Evolutionary conservation across 1,140 invertebrate genomes (phyloP), one percentile per base, ranked within the genome.

Genomic region (Conus ventricosus): DNA sequence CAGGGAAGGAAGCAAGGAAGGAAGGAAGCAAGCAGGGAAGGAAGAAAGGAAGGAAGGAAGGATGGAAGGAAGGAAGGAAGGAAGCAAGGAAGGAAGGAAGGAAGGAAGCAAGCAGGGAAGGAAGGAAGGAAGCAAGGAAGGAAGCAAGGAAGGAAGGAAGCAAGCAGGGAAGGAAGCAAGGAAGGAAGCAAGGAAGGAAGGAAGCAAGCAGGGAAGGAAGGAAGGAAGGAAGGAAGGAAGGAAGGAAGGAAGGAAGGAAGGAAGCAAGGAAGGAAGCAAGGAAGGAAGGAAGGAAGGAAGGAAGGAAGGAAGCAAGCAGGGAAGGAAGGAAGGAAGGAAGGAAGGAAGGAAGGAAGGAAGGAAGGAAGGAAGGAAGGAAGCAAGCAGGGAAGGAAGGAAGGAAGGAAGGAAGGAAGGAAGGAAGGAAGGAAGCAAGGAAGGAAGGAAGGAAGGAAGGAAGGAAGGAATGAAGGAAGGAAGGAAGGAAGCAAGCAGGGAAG

Each of bases 271-370:
- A 71, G 13, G 67, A 71, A 71, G 13, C 8, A 71, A 71, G 5
- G 67, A 8, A 71, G 13, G 67, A 71, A 8, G 15, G 67, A 71
- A 71, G 15, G 67, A 71, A 71, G 13, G 67, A 71, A 71, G 13
- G 67, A 71, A 71, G 13, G 67, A 71, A 71, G 13, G 67, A 23
- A 71, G 13, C 8, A 78, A 78, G 39, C 5, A 78, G 39, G 76
- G 25, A 51, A 55, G 60, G n/a, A 63, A 84, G 60, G 23, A 84
- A 84, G 60, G 23, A 57, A 84, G 60, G 82, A 84, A 84, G 60
- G 60, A 63, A 84, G 60, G n/a, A 84, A 54, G 82, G 82, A 84
- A 55, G 54, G 60, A 84, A 84, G 82, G 82, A 84, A 84, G 60
- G 76, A 78, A 78, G 76, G 76, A 78, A 78, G n/a, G 76, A 78